Evolutionary conservation across 53 echinoderm and acorn worm species (phyloP), one percentile per base, ranked within the genome.

Genomic region (Zoroaster sp.): DNA sequence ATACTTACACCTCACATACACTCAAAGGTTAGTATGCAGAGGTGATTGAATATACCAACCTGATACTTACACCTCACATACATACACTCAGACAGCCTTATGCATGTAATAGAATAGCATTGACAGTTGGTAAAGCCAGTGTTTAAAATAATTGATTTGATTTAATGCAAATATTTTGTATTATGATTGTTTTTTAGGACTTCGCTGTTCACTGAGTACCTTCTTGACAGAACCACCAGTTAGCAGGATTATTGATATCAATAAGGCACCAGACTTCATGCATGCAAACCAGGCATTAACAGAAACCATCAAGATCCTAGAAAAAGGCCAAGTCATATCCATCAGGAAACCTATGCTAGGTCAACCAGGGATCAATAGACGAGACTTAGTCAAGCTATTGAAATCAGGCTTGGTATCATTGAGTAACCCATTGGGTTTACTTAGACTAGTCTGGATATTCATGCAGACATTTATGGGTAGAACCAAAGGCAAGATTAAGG

Each of bases 141-240:
- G n/a, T n/a, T n/a, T n/a, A n/a, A n/a, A n/a, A n/a, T n/a, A n/a
- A n/a, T n/a, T n/a, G n/a, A n/a, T n/a, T n/a, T n/a, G n/a, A n/a
- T n/a, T n/a, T n/a, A n/a, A n/a, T n/a, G n/a, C 21, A 10, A 59
- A 25, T 59, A 28, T 10, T 59, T 14, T 35, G 5, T 15, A 33
- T 36, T 6, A 13, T 69, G 15, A 4, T 69, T 10, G 17, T 33
- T 77, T 80, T 43, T 35, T 34, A 85, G 85, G 34, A 69, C 85
- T 85, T 0, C 85, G 85, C 44, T 85, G 70, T 85, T 23, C 85
- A n/a, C 69, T 85, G 23, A 85, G 85, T 14, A 85, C 85, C 69
- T 85, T 47, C 33, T 32, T 85, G 34, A 85, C 85, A 17, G 85
- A 85, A 69, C 85, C 85, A 1, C 85, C 85, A 11, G 49, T 85